phyloP scores from a whole-genome alignment of 2,113 vertebrate genomes.

The Anhinga rufa region DNA sequence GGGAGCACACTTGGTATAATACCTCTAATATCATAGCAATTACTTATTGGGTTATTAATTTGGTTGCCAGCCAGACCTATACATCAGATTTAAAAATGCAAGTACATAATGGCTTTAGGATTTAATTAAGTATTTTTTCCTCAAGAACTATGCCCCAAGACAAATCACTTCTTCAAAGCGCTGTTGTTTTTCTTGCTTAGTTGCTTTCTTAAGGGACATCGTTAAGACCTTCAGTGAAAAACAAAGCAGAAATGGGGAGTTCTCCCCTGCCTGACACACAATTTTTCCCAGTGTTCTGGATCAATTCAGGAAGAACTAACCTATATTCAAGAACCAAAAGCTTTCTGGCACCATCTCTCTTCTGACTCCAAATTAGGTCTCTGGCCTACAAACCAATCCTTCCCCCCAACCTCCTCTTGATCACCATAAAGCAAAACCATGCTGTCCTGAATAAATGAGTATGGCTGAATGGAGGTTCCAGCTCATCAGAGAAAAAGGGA shows the following conservation, averaged over 20 bases:
- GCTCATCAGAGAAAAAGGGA: conserved; percentile 6
- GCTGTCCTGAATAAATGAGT: background rate
- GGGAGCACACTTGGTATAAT: background rate
- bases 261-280: background rate
- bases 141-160: background rate
- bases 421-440: background rate
- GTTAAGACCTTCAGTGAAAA: background rate
- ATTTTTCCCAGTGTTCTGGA: background rate
- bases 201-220: background rate
- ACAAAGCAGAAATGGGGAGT: background rate
- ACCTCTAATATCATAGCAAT: background rate
- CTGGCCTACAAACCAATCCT: conserved; percentile 24
- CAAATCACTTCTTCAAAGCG: background rate
- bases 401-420: background rate
- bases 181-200: background rate
- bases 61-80: background rate
- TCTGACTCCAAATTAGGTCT: conserved; percentile 32
- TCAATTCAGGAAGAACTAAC: background rate
- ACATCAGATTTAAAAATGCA: background rate
- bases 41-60: conserved; percentile 38
- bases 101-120: background rate
- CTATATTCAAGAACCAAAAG: conserved; percentile 10
- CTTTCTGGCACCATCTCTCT: background rate
- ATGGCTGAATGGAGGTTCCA: conserved; percentile 5
- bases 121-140: background rate